Base-by-base conservation (phyloP, 2,888 invertebrate genomes). In the Andrena praecox region DNA sequence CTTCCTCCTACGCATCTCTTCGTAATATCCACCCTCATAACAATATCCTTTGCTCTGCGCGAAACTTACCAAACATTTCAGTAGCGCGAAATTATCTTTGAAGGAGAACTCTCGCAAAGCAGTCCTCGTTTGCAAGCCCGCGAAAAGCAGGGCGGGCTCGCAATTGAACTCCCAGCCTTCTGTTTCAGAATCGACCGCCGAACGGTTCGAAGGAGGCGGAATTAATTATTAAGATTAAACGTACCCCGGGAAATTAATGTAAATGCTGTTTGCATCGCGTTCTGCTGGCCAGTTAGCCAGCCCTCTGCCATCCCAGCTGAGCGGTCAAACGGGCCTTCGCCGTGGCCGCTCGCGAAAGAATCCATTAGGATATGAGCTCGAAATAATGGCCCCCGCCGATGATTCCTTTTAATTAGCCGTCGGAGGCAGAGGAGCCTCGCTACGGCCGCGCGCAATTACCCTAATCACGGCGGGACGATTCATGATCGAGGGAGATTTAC, bases 351-450 rank as follows among this genome's bases (percentile, higher is more conserved):
- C 31, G 69, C 35, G 66, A 72, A 67, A 66, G 72, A 80, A 84
- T 72, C 80, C 79, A 85, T 85, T 87, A 80, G 85, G 67, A 74
- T 78, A 87, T 85, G 80, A 85, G 76, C 33, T 59, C n/a, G 77
- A 31, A 63, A 77, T 69, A 79, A 86, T 63, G 64, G 20, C 27
- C 10, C 29, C 56, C 42, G 48, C 29, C 60, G 60, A 79, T 76
- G 80, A 85, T 80, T 64, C 85, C 56, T 71, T 84, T 87, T 85
- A 87, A 87, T 87, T 86, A 77, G 81, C 48, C 76, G 50, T 8
- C 8, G n/a, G 7, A 16, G 42, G 8, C 8, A 29, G 20, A 67
- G 42, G 8, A n/a, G 7, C 42, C 24, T 12, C 8, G 16, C 16
- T 56, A 2, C 42, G 69, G 54, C 24, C 42, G 5, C 71, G 62